Percentiles rank a stretch among this genome's conserved stretches.
phyloP scores from a whole-genome alignment of 92 coral and sea anemone genomes.

The Phenganax subtilis region DNA sequence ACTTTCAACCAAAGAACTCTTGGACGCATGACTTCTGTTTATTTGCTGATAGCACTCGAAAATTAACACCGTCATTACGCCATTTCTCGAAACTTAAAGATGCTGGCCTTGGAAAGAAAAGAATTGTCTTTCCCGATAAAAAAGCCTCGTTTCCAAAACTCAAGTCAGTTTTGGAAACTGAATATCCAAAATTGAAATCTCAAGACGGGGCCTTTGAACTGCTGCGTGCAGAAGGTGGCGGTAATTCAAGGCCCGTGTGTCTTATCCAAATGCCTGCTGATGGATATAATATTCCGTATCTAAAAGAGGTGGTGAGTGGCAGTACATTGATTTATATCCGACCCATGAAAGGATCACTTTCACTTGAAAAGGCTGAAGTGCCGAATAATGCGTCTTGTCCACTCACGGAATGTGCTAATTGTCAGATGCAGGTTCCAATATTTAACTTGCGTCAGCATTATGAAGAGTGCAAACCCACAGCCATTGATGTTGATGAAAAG shows the following conservation, averaged over 20 bases:
- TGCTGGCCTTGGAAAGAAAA: conserved; percentile 36
- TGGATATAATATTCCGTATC: conserved; percentile 38
- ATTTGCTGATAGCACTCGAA: conserved; percentile 25
- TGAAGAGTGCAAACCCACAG: background rate
- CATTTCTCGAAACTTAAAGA: conserved; percentile 32
- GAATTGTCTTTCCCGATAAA: background rate
- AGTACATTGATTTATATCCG: conserved; percentile 44
- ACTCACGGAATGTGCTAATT: conserved; percentile 37
- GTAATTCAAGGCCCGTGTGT: conserved; percentile 34
- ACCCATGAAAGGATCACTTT: conserved; percentile 38
- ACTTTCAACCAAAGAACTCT: conserved; percentile 34
- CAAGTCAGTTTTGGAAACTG: conserved; percentile 33
- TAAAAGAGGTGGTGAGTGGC: conserved; percentile 36
- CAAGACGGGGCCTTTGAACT: conserved; percentile 50
- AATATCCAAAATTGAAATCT: conserved; percentile 31
- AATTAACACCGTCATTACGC: conserved; percentile 21
- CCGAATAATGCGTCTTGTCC: conserved; percentile 29
- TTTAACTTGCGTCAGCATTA: conserved; percentile 31
- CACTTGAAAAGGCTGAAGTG: conserved; percentile 20
- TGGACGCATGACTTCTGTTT: conserved; percentile 45
- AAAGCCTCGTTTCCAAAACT: conserved; percentile 8
- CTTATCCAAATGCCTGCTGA: conserved; percentile 31
- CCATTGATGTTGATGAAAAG: too few relatives aligned
- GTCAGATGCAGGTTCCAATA: conserved; percentile 23
- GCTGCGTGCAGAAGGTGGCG: conserved; percentile 44